Evolutionary conservation across 2,113 vertebrate species (phyloP).

Genomic region (Nycticryphes semicollaris): DNA sequence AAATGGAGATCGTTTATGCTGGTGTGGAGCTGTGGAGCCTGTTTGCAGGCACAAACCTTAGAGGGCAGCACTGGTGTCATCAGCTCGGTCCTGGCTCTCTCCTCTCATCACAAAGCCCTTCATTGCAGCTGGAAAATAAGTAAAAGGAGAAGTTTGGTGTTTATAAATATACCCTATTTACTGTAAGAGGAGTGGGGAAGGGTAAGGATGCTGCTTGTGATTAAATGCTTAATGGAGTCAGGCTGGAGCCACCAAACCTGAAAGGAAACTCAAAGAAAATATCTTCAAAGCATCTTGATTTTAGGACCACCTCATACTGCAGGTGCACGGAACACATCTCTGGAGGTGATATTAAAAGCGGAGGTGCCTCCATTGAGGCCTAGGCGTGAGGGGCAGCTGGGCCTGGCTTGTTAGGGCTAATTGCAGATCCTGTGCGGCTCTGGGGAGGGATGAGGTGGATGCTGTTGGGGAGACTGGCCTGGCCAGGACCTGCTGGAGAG

Average conservation of each 20-base stretch:
- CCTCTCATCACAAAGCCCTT: not conserved
- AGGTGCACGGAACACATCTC: not conserved
- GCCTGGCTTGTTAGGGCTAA: not conserved
- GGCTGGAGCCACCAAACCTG: not conserved
- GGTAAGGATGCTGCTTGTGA: not conserved
- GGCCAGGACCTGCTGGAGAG: not conserved
- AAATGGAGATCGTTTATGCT: not conserved
- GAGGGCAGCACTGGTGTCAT: not conserved
- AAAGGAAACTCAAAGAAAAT: not conserved
- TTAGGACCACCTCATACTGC: not conserved
- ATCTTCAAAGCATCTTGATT: not conserved
- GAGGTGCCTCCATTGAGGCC: rapidly evolving
- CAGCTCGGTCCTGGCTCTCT: not conserved
- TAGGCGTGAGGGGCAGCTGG: not conserved
- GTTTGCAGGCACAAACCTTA: not conserved
- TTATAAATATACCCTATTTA: rapidly evolving
- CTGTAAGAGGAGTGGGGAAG: not conserved
- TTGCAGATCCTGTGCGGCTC: not conserved
- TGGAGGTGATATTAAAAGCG: not conserved
- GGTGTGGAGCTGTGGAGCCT: rapidly evolving
- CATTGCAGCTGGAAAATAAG: not conserved
- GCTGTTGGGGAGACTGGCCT: rapidly evolving
- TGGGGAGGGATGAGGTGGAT: not conserved
- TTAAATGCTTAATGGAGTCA: not conserved
- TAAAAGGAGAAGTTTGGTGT: not conserved